Percentiles rank a stretch among this genome's conserved stretches.
phyloP scores from a whole-genome alignment of 2,113 vertebrate genomes.

The Mastomys natalensis region DNA sequence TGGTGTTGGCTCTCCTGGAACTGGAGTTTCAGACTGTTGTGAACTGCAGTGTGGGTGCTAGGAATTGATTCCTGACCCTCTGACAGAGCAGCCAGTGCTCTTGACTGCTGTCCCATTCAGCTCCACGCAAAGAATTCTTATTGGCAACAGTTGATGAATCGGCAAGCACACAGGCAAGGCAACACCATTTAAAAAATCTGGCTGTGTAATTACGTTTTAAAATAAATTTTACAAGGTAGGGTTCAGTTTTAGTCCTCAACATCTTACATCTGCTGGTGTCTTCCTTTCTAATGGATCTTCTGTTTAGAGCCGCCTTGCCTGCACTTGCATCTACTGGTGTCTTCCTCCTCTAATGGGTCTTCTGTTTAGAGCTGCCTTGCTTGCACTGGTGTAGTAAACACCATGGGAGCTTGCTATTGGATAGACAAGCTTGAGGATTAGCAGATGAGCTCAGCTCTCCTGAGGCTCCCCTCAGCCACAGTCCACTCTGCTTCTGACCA shows the following conservation, averaged over 20 bases:
- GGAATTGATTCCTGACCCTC: background rate
- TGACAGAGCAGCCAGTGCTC: background rate
- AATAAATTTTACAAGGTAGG: constrained; percentile 33
- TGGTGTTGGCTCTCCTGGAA: background rate
- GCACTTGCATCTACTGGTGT: background rate
- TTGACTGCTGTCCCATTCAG: background rate
- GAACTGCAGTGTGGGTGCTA: background rate
- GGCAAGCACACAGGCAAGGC: background rate
- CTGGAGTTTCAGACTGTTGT: background rate
- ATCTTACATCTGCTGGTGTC: background rate
- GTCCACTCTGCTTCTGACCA: background rate
- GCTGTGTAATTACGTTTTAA: background rate
- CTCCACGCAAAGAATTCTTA: background rate
- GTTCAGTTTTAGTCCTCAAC: background rate
- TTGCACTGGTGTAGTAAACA: constrained; percentile 24
- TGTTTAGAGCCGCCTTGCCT: background rate
- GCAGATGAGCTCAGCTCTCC: background rate
- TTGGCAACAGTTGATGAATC: background rate
- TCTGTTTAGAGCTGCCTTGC: background rate
- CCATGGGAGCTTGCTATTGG: background rate
- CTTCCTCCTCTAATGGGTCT: background rate
- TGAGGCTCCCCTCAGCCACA: background rate
- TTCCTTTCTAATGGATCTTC: background rate
- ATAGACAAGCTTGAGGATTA: background rate
- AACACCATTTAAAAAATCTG: background rate